Percentiles rank a stretch among this genome's conserved stretches.
Evolutionary conservation across 2,797 vertebrate genomes (phyloP).

Genomic region (Mus minutoides): DNA sequence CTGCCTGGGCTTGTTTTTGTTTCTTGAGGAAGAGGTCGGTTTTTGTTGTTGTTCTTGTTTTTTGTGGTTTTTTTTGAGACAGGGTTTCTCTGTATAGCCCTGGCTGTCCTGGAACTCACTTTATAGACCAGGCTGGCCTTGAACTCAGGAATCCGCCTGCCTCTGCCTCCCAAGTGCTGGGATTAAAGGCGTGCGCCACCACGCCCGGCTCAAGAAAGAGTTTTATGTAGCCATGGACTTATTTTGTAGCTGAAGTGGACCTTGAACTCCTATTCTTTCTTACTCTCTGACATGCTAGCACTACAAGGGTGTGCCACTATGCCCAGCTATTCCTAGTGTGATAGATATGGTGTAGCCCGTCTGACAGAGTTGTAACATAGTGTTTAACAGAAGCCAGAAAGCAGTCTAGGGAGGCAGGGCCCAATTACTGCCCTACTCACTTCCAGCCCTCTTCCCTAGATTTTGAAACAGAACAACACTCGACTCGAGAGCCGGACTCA

Average conservation of each 20-base stretch:
- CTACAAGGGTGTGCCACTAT: background rate
- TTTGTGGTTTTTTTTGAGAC: too few relatives aligned
- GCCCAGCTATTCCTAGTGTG: background rate
- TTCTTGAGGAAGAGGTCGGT: background rate
- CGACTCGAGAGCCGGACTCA: constrained; percentile 98
- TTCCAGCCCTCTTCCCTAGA: constrained; percentile 86
- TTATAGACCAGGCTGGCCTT: too few relatives aligned
- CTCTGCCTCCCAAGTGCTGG: too few relatives aligned
- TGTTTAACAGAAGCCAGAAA: constrained; percentile 23
- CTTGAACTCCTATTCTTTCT: background rate
- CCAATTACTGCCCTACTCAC: background rate
- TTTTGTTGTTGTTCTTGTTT: too few relatives aligned
- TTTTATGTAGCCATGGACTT: background rate
- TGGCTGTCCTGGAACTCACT: too few relatives aligned
- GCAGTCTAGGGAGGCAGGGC: constrained; percentile 84
- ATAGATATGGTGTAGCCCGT: background rate
- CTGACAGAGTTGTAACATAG: background rate
- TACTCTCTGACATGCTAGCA: background rate
- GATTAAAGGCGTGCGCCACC: too few relatives aligned
- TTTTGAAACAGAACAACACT: constrained; percentile 99
- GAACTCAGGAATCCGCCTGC: too few relatives aligned
- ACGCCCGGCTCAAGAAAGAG: too few relatives aligned
- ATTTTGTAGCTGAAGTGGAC: background rate
- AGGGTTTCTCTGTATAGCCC: too few relatives aligned
- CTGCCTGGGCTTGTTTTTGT: background rate